Percentiles rank a stretch among this genome's conserved stretches.
Conservation (phyloP, 2,113 vertebrate genomes). For the Lagopus muta region DNA sequence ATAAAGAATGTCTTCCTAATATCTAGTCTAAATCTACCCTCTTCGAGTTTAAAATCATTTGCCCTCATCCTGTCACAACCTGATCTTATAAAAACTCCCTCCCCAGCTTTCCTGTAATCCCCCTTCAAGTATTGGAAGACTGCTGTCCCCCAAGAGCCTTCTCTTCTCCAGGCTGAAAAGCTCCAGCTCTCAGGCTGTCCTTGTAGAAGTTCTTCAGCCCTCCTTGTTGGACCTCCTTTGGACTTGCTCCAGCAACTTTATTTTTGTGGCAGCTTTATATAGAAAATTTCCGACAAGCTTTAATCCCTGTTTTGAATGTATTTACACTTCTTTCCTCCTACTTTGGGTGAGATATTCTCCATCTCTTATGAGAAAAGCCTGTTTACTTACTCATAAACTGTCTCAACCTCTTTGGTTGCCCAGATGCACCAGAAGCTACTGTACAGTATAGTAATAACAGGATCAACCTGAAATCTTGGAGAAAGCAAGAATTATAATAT, state of each 20-base stretch:
- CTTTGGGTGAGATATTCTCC: not conserved
- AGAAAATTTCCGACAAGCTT: not conserved
- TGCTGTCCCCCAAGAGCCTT: too few relatives aligned
- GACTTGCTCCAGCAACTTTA: not conserved
- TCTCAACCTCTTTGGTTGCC: not conserved
- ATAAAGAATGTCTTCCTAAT: too few relatives aligned
- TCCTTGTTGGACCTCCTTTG: too few relatives aligned
- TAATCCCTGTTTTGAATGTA: not conserved
- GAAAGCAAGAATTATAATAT: conserved; percentile 8
- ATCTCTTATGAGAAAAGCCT: not conserved
- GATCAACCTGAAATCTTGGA: not conserved
- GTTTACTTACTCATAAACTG: not conserved
- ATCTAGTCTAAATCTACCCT: too few relatives aligned
- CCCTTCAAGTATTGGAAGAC: too few relatives aligned
- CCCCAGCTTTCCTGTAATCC: too few relatives aligned
- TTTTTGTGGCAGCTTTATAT: not conserved
- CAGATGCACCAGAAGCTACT: not conserved
- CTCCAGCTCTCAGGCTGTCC: too few relatives aligned
- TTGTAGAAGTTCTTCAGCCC: too few relatives aligned
- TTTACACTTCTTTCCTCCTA: not conserved
- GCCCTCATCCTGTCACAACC: too few relatives aligned
- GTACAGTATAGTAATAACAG: not conserved
- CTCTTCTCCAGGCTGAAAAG: too few relatives aligned
- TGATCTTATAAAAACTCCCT: too few relatives aligned
- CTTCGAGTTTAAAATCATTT: too few relatives aligned